A percentile compares a stretch with the other conserved stretches of the same genome.
These are phyloP conservation scores for Anser cygnoides DNA, from an alignment of 2,113 vertebrate species.

Conservation along the genomic window DNA sequence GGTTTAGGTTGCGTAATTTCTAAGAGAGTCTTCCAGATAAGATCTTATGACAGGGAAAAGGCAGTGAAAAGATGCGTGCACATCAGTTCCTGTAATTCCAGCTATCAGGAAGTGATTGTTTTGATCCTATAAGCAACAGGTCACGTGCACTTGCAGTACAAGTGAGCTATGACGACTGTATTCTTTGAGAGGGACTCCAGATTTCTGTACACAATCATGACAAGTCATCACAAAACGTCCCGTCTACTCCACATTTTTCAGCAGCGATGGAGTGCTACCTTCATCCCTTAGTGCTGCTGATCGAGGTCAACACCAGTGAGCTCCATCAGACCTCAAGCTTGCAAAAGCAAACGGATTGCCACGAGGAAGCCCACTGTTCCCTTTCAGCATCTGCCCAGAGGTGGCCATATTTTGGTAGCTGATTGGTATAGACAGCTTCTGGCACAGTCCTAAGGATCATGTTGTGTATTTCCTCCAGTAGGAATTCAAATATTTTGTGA, in stretches of 20 bases:
- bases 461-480: not conserved
- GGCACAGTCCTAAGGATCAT: not conserved
- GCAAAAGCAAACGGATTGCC: not conserved
- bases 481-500: not conserved
- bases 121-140: not conserved
- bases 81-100: accelerated
- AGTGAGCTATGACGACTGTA: accelerated
- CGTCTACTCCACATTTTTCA: not conserved
- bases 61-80: not conserved
- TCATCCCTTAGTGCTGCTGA: accelerated
- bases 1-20: not conserved
- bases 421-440: not conserved
- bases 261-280: not conserved
- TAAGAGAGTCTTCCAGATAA: not conserved
- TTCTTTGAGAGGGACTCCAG: not conserved
- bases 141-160: accelerated
- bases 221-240: not conserved
- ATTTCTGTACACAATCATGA: not conserved
- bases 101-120: not conserved
- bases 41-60: not conserved
- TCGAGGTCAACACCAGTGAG: accelerated
- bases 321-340: not conserved
- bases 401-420: accelerated
- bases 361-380: not conserved
- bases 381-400: not conserved